Evolutionary conservation across 2,113 vertebrate genomes (phyloP).

Genomic region (Notarius quadriscutis): DNA sequence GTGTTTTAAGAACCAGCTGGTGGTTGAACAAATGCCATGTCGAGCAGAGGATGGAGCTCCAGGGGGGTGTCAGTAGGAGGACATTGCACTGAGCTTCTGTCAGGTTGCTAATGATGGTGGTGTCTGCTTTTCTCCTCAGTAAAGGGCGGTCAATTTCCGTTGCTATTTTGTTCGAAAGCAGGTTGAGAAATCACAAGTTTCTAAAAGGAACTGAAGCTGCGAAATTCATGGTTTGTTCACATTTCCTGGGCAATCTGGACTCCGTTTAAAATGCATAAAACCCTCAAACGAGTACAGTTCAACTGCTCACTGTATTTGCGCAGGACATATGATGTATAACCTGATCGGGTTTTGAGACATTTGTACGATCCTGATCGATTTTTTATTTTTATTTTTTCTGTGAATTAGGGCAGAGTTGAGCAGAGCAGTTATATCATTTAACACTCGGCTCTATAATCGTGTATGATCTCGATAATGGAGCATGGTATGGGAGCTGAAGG

Average conservation of each 20-base stretch:
- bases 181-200: background rate
- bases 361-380: background rate
- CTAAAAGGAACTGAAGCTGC: background rate
- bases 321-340: background rate
- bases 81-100: slow-evolving; percentile 6
- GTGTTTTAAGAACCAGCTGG: background rate
- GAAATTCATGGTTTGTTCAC: background rate
- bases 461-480: background rate
- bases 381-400: no score
- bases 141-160: slow-evolving; percentile 11
- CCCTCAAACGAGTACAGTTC: background rate
- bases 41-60: slow-evolving; percentile 3
- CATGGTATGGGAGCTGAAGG: background rate
- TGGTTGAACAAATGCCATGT: background rate
- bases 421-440: background rate
- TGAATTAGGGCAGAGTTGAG: background rate
- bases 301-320: background rate
- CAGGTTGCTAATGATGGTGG: slow-evolving; percentile 15
- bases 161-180: background rate
- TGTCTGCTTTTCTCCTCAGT: background rate
- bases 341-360: background rate
- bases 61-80: background rate
- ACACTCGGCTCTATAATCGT: background rate
- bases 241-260: background rate
- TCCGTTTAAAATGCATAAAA: background rate